Evolutionary conservation across 2,113 vertebrate species (phyloP).

Genomic region (Sylvilagus bachmani): DNA sequence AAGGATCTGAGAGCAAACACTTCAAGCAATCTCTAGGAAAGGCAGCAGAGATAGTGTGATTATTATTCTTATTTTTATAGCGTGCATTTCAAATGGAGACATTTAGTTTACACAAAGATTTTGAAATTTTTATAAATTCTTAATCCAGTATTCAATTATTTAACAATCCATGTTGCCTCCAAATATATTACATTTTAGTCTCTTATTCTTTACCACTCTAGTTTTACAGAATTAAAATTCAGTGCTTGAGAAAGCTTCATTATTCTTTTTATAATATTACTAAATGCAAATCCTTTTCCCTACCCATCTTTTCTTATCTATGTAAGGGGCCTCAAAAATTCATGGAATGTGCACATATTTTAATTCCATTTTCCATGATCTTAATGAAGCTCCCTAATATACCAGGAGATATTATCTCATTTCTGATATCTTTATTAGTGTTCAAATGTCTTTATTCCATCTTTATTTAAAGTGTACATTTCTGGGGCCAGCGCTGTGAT

Average conservation of each 20-base stretch:
- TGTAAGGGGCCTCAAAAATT: too few species aligned
- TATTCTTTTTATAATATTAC: slow-evolving; percentile 62
- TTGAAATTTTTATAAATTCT: slow-evolving; percentile 52
- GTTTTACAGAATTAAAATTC: slow-evolving; percentile 53
- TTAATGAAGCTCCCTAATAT: not conserved
- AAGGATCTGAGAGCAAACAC: not conserved
- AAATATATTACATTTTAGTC: slow-evolving; percentile 36
- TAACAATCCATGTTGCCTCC: slow-evolving; percentile 16
- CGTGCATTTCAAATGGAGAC: slow-evolving; percentile 9
- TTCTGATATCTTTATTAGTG: slow-evolving; percentile 31
- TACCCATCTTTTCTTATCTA: slow-evolving; percentile 37
- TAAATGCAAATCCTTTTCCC: slow-evolving; percentile 66
- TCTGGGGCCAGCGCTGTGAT: not conserved
- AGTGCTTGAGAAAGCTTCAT: slow-evolving; percentile 39
- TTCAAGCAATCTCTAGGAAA: not conserved
- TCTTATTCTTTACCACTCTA: slow-evolving; percentile 35
- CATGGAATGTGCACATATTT: too few species aligned
- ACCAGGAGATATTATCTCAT: slow-evolving; percentile 6
- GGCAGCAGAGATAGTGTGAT: not conserved
- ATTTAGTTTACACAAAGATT: slow-evolving; percentile 21
- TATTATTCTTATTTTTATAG: not conserved
- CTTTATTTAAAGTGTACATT: slow-evolving; percentile 9
- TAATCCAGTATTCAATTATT: slow-evolving; percentile 20
- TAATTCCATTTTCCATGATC: too few species aligned
- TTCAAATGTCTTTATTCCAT: slow-evolving; percentile 16